A percentile compares a stretch with the other conserved stretches of the same genome.
These are phyloP conservation scores for Drosophila picticornis DNA, from an alignment of 2,888 invertebrate genomes.

Conservation along the genomic window DNA sequence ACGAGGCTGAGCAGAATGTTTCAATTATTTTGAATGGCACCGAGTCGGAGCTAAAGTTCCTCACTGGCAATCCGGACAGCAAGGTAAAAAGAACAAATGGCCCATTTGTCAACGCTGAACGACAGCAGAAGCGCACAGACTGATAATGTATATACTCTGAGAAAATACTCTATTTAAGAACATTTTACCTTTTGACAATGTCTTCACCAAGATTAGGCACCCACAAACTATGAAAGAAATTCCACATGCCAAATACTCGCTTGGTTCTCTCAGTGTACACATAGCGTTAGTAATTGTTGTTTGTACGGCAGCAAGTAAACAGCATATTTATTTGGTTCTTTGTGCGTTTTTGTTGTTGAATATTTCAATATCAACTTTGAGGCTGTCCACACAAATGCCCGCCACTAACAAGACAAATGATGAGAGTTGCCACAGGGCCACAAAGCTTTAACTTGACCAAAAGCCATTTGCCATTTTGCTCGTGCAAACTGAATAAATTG, in stretches of 20 bases:
- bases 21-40: slow-evolving; percentile 97
- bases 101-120: slow-evolving; percentile 40
- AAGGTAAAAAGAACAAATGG: slow-evolving; percentile 76
- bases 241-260: neutral
- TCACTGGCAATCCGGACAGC: slow-evolving; percentile 86
- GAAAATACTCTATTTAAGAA: neutral
- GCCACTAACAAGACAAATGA: slow-evolving; percentile 58
- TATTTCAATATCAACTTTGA: slow-evolving; percentile 57
- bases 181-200: neutral
- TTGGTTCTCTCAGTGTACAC: neutral
- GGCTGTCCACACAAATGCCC: slow-evolving; percentile 24
- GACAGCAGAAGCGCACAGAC: neutral
- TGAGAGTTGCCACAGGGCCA: slow-evolving; percentile 37
- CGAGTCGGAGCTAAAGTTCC: slow-evolving; percentile 96
- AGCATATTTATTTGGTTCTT: slow-evolving; percentile 1
- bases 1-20: slow-evolving; percentile 92
- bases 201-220: neutral
- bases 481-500: slow-evolving; percentile 63
- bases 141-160: neutral
- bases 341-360: slow-evolving; percentile 65
- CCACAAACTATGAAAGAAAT: neutral
- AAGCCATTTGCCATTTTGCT: slow-evolving; percentile 48
- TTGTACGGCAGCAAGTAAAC: neutral
- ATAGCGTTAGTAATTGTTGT: slow-evolving; percentile 5
- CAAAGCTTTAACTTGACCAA: slow-evolving; percentile 27